Evolutionary conservation across 2,797 vertebrate genomes (phyloP), one percentile per base, ranked within the genome.

Genomic region (Champsocephalus gunnari): DNA sequence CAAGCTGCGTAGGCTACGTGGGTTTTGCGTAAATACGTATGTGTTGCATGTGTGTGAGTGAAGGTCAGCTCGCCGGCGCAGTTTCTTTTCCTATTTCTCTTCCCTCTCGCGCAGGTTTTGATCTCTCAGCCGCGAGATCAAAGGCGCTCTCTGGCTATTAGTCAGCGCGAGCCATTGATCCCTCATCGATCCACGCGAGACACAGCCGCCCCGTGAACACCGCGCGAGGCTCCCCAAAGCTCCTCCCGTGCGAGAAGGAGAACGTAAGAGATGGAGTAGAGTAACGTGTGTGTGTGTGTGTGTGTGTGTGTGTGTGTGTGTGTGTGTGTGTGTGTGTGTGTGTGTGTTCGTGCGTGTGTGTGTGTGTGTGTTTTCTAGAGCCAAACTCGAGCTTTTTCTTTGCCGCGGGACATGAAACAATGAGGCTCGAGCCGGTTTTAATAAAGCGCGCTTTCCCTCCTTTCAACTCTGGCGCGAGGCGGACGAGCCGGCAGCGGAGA

Each of bases 331-430:
- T 51, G 72, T 53, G 66, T 61, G 77, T 34, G 62, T 12, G 60
- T 0, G 82, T 3, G 81, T n/a, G 79, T 49, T 0, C 0, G 82
- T 3, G 81, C 13, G 79, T 45, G 61, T 21, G 78, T 28, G 78
- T 58, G 81, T 88, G 78, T 85, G 53, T 66, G 84, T 92, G 90
- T 92, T 87, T 86, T 85, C 92, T 83, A 82, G 93, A 94, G 93
- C 87, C 95, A 81, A 94, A 94, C 94, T 95, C 91, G 75, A 93
- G 95, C 93, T 95, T 94, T 94, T 93, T 95, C 94, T 95, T 96
- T 94, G 96, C 96, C 96, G 95, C 95, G 94, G 96, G 96, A 96
- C 94, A 97, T 96, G 93, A 96, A 97, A 97, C 96, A 96, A 97
- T 96, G 96, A 96, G 95, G 94, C 94, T 95, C 94, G 94, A 95